Evolutionary conservation across 2,113 vertebrate species (phyloP), one percentile per base, ranked within the genome.

Genomic region (Oryzias celebensis): DNA sequence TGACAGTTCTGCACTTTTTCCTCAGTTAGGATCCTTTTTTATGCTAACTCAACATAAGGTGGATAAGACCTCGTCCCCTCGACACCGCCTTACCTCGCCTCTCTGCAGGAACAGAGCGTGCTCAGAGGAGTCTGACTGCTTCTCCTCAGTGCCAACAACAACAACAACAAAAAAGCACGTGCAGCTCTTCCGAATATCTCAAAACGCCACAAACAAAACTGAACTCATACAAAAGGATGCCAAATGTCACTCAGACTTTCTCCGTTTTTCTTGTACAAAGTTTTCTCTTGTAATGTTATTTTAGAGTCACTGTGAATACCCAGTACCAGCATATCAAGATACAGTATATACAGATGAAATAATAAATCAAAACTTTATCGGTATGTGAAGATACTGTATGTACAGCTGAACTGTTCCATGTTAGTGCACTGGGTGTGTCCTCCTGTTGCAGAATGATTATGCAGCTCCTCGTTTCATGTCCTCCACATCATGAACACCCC

Each of bases 281-380:
- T 75, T 28, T 85, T 72, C 74, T 87, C 78, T 85, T 89, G 85
- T 86, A 76, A 85, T 76, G 80, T 91, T 83, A 76, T 85, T 92
- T 90, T 90, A 85, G 82, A 88, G 89, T 91, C 90, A 93, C 91
- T 93, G 91, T 93, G 92, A 92, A 90, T 89, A 90, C 80, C 83
- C 78, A 91, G 90, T 92, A 92, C 92, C 92, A 92, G 91, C 92
- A 93, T 90, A 90, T 85, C 86, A 87, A 78, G 68, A 89, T 87
- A 88, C 70, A 80, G 75, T 87, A 89, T 90, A 91, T 88, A 81
- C 80, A 87, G 73, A 91, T 91, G 73, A 90, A 90, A 85, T 88
- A 84, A 89, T 87, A 68, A 82, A 80, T 84, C 74, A 73, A 78
- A 86, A 82, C 72, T 80, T 77, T 79, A 85, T 81, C 62, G 80